A percentile compares a stretch with the other conserved stretches of the same genome.
Evolutionary conservation across 2,888 invertebrate species (phyloP).

Genomic region (Trilocha varians): DNA sequence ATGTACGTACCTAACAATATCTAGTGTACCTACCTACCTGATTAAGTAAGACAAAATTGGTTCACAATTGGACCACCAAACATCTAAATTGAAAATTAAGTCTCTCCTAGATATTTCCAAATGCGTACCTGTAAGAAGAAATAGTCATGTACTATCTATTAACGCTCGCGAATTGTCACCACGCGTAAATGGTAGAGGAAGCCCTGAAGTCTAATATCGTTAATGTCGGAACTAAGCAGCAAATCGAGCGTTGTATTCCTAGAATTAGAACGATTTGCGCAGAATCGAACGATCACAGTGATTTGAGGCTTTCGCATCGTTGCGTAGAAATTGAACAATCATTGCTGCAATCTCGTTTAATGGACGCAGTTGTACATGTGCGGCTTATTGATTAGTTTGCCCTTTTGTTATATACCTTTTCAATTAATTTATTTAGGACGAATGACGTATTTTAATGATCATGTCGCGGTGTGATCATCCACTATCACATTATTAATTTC

Average conservation of each 20-base stretch:
- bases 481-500: too few relatives aligned
- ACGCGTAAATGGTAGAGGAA: constrained; percentile 20
- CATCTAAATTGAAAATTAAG: neutral
- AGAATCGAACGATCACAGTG: constrained; percentile 17
- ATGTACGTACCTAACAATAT: too few relatives aligned
- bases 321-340: constrained; percentile 15
- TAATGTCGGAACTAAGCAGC: constrained; percentile 9
- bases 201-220: constrained; percentile 14
- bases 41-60: too few relatives aligned
- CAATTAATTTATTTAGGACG: neutral
- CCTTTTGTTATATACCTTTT: neutral
- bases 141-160: constrained; percentile 14
- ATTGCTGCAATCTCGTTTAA: constrained; percentile 8
- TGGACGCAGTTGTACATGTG: neutral
- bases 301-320: constrained; percentile 15
- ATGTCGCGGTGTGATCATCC: too few relatives aligned
- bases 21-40: too few relatives aligned
- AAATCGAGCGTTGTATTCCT: constrained; percentile 17
- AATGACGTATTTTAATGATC: neutral
- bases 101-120: neutral
- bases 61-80: too few relatives aligned
- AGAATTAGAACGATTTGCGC: constrained; percentile 19
- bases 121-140: neutral
- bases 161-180: constrained; percentile 22
- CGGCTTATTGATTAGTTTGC: neutral